Conservation (phyloP, 2,888 invertebrate species). For the Eilema griseolum region DNA sequence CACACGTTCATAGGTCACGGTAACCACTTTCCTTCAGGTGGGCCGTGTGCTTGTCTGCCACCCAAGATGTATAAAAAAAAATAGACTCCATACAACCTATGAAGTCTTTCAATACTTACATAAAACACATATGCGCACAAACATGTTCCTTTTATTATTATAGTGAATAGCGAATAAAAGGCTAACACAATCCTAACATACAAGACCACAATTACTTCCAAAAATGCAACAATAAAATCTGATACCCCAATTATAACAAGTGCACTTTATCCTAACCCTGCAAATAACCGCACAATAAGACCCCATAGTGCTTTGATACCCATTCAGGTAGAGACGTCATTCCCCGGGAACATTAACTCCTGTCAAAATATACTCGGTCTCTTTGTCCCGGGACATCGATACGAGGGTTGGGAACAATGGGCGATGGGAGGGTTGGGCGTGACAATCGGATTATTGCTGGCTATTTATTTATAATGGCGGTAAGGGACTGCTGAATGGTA, state of each 20-base stretch:
- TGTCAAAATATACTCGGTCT: constrained; percentile 78
- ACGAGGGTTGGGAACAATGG: constrained; percentile 61
- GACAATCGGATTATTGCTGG: constrained; percentile 63
- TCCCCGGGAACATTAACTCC: constrained; percentile 77
- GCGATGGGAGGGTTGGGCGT: constrained; percentile 60
- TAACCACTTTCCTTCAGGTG: too few relatives aligned
- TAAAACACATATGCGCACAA: neutral
- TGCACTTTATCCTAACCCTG: constrained; percentile 59
- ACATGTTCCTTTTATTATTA: neutral
- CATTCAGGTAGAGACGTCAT: constrained; percentile 72
- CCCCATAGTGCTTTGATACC: constrained; percentile 58
- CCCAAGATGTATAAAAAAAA: too few relatives aligned
- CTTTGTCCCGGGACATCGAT: constrained; percentile 74
- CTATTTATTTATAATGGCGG: constrained; percentile 49
- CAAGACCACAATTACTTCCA: neutral
- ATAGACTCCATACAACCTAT: too few relatives aligned
- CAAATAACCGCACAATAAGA: constrained; percentile 56
- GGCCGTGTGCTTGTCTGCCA: too few relatives aligned
- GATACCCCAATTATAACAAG: constrained; percentile 48
- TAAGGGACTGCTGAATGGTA: constrained; percentile 29
- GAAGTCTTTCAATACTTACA: neutral
- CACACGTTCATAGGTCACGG: too few relatives aligned
- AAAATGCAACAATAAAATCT: constrained; percentile 26
- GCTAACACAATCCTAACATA: neutral
- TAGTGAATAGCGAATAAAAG: neutral